Evolutionary conservation across 2,113 vertebrate genomes (phyloP), one percentile per base, ranked within the genome.

Genomic region (Istiophorus platypterus): DNA sequence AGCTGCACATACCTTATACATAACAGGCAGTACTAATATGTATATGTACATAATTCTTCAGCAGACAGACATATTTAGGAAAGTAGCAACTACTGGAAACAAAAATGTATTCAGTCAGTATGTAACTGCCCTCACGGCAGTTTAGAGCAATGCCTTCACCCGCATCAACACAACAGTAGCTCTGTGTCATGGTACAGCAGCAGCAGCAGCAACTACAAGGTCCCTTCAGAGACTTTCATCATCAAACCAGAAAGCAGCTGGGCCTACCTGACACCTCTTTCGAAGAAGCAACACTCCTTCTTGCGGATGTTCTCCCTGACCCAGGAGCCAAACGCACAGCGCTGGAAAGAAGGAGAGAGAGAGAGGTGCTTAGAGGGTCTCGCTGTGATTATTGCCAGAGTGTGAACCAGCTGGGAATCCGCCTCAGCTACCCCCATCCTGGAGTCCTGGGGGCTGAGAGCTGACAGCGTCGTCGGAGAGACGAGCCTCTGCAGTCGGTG

Each of bases 261-360:
- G 47, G 27, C 81, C 24, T 93, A 95, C 95, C 95, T 92, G 73
- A 65, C 75, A 54, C 85, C 94, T 81, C 96, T 95, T 20, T 95
- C 92, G 69, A 95, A 99, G 90, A 96, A 95, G 59, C 91, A 65
- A 22, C 98, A 99, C 56, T 96, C 95, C 87, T 95, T 99, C 94
- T 97, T 99, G 58, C n/a, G 86, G 90, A 99, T 95, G 59, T 96
- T 96, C 13, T 95, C 85, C 41, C 78, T 94, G 75, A 97, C 95
- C 97, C 97, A 99, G 0, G 93, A 88, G 42, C 90, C 77, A 1
- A 96, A 76, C 3, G 63, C 22, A 39, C 13, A 17, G 27, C 63
- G 88, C 94, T 95, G 95, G 57, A 91, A 83, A 24, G 89, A 93
- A 41, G 80, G 73, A 58, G 89, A 91, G 15, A 70, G 3, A 81